A percentile compares a stretch with the other conserved stretches of the same genome.
These are phyloP conservation scores for Eulemur rubriventer DNA, from an alignment of 2,797 vertebrate genomes.

Conservation along the genomic window DNA sequence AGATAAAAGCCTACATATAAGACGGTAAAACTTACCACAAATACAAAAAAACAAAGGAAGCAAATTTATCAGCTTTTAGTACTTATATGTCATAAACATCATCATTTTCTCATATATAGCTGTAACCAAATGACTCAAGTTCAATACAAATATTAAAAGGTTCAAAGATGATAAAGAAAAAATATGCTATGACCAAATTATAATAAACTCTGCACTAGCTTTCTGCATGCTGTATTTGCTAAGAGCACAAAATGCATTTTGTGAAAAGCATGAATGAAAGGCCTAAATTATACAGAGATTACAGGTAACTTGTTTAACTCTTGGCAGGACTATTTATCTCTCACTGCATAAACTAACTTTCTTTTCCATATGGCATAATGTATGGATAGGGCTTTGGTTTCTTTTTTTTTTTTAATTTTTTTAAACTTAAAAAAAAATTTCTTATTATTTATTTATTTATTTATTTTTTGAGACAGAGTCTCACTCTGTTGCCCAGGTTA, in stretches of 20 bases:
- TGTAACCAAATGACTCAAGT: not conserved
- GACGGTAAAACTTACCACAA: not conserved
- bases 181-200: not conserved
- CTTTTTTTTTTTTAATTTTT: too few species aligned
- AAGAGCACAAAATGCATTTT: not conserved
- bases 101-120: not conserved
- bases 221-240: not conserved
- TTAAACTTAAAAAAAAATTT: too few species aligned
- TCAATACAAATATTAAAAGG: not conserved
- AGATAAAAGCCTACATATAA: not conserved
- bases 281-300: not conserved
- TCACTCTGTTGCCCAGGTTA: too few species aligned
- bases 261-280: not conserved
- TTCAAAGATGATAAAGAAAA: not conserved
- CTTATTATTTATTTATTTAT: too few species aligned
- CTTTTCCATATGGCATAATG: not conserved
- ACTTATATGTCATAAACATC: not conserved
- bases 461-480: too few species aligned
- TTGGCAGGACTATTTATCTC: constrained; percentile 15
- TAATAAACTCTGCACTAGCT: not conserved
- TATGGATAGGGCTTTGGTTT: not conserved
- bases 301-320: not conserved
- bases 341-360: not conserved
- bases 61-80: not conserved
- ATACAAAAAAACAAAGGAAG: not conserved